Evolutionary conservation across 2,888 invertebrate species (phyloP).

Genomic region (Cartodere bifasciata): DNA sequence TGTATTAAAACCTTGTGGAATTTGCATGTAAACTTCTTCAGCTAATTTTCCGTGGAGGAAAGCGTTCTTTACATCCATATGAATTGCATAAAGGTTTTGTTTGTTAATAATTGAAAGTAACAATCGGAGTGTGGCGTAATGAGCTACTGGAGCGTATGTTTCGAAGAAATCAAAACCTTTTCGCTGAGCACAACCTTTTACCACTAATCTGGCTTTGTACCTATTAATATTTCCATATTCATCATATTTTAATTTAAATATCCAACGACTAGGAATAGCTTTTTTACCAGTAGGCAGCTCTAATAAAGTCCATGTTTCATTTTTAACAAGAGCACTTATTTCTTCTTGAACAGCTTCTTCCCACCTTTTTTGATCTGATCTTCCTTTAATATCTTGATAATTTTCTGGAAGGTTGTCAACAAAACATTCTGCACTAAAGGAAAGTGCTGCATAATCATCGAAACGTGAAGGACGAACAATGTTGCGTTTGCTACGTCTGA

Average conservation of each 20-base stretch:
- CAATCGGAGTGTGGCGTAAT: constrained; percentile 17
- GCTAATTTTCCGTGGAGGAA: constrained; percentile 21
- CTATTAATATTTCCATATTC: constrained; percentile 13
- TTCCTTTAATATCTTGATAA: constrained; percentile 9
- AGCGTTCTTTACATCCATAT: constrained; percentile 23
- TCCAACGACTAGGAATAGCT: constrained; percentile 15
- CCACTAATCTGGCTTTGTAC: constrained; percentile 20
- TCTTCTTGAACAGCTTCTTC: constrained; percentile 16
- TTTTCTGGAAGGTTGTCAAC: constrained; percentile 11
- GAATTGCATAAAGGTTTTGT: constrained; percentile 12
- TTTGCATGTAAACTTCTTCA: constrained; percentile 21
- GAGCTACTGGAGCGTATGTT: constrained; percentile 21
- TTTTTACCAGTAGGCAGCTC: constrained; percentile 12
- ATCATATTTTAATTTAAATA: constrained; percentile 17
- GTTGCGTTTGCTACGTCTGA: constrained; percentile 1
- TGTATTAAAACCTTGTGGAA: constrained; percentile 16
- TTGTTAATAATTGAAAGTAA: constrained; percentile 14
- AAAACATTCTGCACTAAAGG: constrained; percentile 9
- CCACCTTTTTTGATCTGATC: too few relatives aligned
- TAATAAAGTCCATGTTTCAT: constrained; percentile 16
- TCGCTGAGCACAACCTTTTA: constrained; percentile 18
- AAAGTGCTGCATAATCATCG: constrained; percentile 8
- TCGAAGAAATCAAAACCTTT: constrained; percentile 20
- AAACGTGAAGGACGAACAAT: constrained; percentile 10
- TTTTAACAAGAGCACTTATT: constrained; percentile 14